phyloP scores from a whole-genome alignment of 2,888 invertebrate species.

The Linyphia triangularis region DNA sequence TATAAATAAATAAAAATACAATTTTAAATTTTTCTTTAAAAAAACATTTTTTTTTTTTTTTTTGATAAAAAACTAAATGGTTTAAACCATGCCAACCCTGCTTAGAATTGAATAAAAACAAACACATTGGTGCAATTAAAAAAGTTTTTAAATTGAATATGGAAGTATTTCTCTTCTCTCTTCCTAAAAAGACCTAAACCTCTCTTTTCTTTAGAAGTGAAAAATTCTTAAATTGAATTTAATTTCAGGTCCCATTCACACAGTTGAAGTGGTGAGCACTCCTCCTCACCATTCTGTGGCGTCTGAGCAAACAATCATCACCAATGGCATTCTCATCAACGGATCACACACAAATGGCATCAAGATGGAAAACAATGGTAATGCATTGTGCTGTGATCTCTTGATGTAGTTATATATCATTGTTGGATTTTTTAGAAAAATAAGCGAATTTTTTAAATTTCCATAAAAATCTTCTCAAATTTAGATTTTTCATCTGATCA shows the following conservation, averaged over 20 bases:
- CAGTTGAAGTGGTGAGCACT: constrained; percentile 69
- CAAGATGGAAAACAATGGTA: constrained; percentile 59
- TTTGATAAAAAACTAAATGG: too few relatives aligned
- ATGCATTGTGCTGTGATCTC: neutral
- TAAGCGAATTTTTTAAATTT: neutral
- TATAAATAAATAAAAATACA: too few relatives aligned
- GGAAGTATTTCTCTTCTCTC: too few relatives aligned
- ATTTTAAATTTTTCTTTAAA: too few relatives aligned
- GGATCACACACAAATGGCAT: constrained; percentile 72
- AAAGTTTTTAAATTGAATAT: too few relatives aligned
- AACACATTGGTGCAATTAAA: too few relatives aligned
- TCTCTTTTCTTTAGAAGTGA: too few relatives aligned
- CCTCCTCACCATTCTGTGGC: constrained; percentile 34
- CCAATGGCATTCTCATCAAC: constrained; percentile 71
- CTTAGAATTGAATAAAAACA: too few relatives aligned
- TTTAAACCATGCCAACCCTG: too few relatives aligned
- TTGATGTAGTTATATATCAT: neutral
- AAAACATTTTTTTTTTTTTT: too few relatives aligned
- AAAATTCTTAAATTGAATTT: too few relatives aligned
- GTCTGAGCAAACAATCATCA: constrained; percentile 67
- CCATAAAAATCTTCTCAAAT: neutral
- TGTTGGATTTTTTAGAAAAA: neutral
- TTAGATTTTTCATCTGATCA: neutral
- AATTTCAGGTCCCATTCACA: constrained; percentile 66
- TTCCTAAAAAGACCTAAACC: too few relatives aligned